Evolutionary conservation across 2,888 invertebrate species (phyloP).

Genomic region (Andrena minutula): DNA sequence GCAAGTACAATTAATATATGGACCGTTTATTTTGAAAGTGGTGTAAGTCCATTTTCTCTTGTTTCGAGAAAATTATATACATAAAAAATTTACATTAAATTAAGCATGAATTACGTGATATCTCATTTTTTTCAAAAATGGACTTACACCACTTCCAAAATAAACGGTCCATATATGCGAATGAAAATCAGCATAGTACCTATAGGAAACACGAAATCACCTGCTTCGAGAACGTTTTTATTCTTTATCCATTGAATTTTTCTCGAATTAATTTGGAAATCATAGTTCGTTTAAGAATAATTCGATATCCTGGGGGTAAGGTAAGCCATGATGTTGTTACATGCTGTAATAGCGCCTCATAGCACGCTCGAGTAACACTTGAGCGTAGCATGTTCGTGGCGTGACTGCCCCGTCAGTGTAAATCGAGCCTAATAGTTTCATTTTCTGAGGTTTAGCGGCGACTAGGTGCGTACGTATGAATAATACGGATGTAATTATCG

Average conservation of each 20-base stretch:
- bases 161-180: no score
- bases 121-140: no score
- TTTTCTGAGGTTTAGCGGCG: slow-evolving; percentile 39
- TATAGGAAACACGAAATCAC: background rate
- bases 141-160: no score
- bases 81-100: no score
- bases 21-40: no score
- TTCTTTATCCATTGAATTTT: background rate
- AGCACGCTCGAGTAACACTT: slow-evolving; percentile 3
- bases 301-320: slow-evolving; percentile 1
- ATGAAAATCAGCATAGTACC: background rate
- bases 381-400: slow-evolving; percentile 1
- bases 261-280: background rate
- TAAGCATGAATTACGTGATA: no score
- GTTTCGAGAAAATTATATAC: no score
- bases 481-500: slow-evolving; percentile 44
- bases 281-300: background rate
- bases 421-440: slow-evolving; percentile 41
- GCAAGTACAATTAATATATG: no score
- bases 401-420: slow-evolving; percentile 24
- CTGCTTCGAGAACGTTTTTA: background rate
- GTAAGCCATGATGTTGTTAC: slow-evolving; percentile 1
- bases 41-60: no score
- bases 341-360: background rate
- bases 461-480: slow-evolving; percentile 24